A percentile compares a stretch with the other conserved stretches of the same genome.
Conservation (phyloP, 2,888 invertebrate species). For the Rambutsinella grinnellia region DNA sequence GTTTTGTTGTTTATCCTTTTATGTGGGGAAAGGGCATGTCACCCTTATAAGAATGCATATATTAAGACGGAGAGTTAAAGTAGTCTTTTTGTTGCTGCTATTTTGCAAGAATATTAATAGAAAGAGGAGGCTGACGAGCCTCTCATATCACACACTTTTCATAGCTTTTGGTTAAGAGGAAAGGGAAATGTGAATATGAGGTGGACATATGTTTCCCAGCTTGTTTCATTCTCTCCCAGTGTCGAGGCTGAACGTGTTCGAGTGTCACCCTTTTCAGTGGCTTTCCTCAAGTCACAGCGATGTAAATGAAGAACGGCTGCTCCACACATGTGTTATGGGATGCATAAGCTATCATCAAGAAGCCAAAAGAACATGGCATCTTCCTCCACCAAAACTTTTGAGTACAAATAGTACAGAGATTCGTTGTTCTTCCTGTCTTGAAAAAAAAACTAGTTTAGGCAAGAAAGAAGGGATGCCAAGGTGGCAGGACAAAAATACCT, state of each 20-base stretch:
- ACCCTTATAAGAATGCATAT: conserved; percentile 5
- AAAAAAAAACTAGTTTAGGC: conserved; percentile 3
- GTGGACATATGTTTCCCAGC: conserved; percentile 41
- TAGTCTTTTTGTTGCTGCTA: conserved; percentile 19
- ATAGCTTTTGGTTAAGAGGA: conserved; percentile 12
- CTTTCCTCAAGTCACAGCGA: conserved; percentile 32
- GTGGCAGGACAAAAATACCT: conserved; percentile 61
- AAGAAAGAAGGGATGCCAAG: conserved; percentile 37
- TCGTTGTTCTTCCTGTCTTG: neutral
- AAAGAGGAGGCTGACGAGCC: no score
- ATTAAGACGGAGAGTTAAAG: neutral
- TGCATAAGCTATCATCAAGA: conserved; percentile 46
- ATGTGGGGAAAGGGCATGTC: neutral
- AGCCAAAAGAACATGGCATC: conserved; percentile 36
- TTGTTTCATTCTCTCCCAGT: conserved; percentile 24
- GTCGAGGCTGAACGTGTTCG: neutral
- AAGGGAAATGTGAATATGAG: conserved; percentile 47
- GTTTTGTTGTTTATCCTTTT: neutral
- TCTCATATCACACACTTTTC: neutral
- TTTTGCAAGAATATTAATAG: conserved; percentile 50
- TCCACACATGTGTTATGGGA: conserved; percentile 46
- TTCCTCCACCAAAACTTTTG: conserved; percentile 9
- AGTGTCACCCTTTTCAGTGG: conserved; percentile 23
- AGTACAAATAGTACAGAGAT: no score
- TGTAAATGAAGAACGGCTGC: conserved; percentile 47